These are phyloP conservation scores for Cantharis rustica DNA, from an alignment of 2,888 invertebrate species.

Conservation along the genomic window DNA sequence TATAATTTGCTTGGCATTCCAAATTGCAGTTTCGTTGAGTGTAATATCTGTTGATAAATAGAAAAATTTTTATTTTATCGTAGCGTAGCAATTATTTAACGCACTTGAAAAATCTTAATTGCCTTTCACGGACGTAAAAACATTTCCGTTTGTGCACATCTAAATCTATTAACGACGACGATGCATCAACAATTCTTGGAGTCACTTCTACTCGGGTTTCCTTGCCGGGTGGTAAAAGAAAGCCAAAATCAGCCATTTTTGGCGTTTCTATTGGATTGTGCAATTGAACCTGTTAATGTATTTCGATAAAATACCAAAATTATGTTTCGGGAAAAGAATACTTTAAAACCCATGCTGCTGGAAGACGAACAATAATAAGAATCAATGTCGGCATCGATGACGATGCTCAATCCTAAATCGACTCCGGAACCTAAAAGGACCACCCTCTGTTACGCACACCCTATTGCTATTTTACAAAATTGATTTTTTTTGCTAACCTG, in stretches of 20 bases:
- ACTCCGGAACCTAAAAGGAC: conserved; percentile 68
- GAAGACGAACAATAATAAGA: conserved; percentile 85
- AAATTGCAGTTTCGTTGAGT: conserved; percentile 79
- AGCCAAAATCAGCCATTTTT: conserved; percentile 76
- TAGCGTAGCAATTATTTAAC: too few species aligned
- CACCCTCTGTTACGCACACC: neutral
- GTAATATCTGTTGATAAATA: conserved; percentile 66
- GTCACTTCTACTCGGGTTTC: conserved; percentile 73
- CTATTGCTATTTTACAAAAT: neutral
- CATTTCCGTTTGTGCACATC: conserved; percentile 69
- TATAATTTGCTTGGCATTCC: conserved; percentile 77
- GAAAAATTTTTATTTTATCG: neutral
- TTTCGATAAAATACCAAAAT: neutral
- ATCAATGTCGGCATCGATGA: conserved; percentile 70
- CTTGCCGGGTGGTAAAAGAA: conserved; percentile 71
- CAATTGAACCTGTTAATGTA: conserved; percentile 65
- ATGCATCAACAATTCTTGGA: conserved; percentile 71
- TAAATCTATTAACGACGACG: conserved; percentile 62
- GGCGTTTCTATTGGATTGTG: conserved; percentile 84
- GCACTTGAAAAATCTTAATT: conserved; percentile 66
- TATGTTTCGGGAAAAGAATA: conserved; percentile 39
- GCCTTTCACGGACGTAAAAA: conserved; percentile 74
- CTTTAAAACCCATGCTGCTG: conserved; percentile 71
- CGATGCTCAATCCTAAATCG: conserved; percentile 73
- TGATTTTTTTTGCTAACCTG: conserved; percentile 50